Conservation (phyloP, 2,113 vertebrate genomes). For the Emydocephalus ijimae region DNA sequence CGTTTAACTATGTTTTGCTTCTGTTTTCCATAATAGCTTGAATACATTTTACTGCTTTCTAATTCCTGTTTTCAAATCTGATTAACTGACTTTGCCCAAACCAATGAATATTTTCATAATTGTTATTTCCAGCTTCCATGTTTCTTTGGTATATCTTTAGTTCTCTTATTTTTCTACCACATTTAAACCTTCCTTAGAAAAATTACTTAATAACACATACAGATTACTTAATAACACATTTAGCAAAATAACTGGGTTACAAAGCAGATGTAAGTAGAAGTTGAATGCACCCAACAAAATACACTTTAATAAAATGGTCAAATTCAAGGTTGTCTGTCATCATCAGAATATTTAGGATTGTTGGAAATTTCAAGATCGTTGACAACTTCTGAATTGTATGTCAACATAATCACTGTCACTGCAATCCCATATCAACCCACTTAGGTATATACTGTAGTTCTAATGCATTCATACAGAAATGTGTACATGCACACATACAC, state of each 20-base stretch:
- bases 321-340: not conserved
- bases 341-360: not conserved
- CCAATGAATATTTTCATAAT: not conserved
- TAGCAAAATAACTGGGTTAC: not conserved
- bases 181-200: not conserved
- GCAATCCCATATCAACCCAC: not conserved
- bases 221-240: not conserved
- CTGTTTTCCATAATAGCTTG: not conserved
- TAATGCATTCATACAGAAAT: not conserved
- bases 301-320: not conserved
- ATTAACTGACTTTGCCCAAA: not conserved
- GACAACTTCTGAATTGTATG: not conserved
- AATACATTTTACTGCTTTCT: not conserved
- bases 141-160: not conserved
- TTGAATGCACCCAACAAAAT: not conserved
- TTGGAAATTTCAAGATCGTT: not conserved
- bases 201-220: not conserved
- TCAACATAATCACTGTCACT: not conserved
- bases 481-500: not conserved
- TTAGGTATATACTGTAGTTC: not conserved
- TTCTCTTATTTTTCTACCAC: not conserved
- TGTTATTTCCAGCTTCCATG: not conserved
- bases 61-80: not conserved
- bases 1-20: not conserved
- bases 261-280: not conserved